A percentile compares a stretch with the other conserved stretches of the same genome.
Evolutionary conservation across 2,888 invertebrate genomes (phyloP).

Genomic region (Scaeva pyrastri): DNA sequence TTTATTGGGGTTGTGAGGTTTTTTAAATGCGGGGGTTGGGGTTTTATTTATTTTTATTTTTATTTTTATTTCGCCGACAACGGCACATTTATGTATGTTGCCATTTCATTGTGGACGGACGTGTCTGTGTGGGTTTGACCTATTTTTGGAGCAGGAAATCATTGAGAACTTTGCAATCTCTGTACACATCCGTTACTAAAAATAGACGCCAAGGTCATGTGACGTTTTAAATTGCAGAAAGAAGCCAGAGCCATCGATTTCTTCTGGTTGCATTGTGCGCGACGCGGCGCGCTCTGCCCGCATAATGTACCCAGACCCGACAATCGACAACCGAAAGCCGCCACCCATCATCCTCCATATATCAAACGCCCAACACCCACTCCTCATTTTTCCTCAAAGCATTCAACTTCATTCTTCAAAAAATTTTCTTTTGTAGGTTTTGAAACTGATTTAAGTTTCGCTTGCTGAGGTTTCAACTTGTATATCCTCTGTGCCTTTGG

Average conservation of each 20-base stretch:
- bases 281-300: not conserved
- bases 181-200: conserved; percentile 61
- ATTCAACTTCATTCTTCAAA: conserved; percentile 19
- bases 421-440: conserved; percentile 26
- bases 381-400: conserved; percentile 8
- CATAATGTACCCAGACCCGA: not conserved
- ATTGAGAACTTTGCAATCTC: conserved; percentile 66
- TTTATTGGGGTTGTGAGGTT: not conserved
- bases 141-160: conserved; percentile 61
- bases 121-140: conserved; percentile 61
- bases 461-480: conserved; percentile 13
- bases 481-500: conserved; percentile 17
- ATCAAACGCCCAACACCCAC: not conserved
- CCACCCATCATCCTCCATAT: no score
- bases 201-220: conserved; percentile 68
- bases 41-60: conserved; percentile 17
- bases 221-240: conserved; percentile 59
- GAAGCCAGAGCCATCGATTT: conserved; percentile 47
- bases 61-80: not conserved
- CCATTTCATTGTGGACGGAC: conserved; percentile 34
- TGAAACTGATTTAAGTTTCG: conserved; percentile 30
- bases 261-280: conserved; percentile 20
- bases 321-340: no score
- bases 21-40: conserved; percentile 20
- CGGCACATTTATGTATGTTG: conserved; percentile 30